Conservation (phyloP, 1,140 invertebrate genomes). For the Harlomillsia oculata region DNA sequence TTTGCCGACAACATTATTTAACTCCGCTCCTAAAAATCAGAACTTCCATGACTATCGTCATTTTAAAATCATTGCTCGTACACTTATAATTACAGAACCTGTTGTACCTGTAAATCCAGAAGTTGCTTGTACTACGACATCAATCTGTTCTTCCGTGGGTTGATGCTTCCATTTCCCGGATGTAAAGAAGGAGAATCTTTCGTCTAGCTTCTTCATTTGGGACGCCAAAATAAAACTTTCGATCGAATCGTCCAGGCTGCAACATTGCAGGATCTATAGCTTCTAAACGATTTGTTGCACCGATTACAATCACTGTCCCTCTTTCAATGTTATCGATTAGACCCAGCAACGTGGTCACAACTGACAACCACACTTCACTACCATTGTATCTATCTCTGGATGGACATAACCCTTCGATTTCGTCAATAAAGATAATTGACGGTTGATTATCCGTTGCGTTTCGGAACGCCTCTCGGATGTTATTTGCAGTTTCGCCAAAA, state of each 20-base stretch:
- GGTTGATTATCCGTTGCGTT: constrained; percentile 37
- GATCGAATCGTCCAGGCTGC: constrained; percentile 35
- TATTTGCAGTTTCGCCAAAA: no score
- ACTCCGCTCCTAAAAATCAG: no score
- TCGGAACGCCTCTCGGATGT: constrained; percentile 49
- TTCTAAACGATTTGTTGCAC: constrained; percentile 40
- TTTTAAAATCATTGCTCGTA: no score
- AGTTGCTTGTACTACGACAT: no score
- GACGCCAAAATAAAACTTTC: neutral
- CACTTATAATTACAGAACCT: no score
- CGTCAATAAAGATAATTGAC: constrained; percentile 36
- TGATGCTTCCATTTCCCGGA: neutral
- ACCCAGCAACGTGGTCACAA: constrained; percentile 38
- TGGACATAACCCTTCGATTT: constrained; percentile 34
- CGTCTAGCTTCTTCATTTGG: neutral
- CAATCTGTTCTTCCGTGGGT: no score
- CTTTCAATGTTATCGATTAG: constrained; percentile 39
- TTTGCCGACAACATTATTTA: no score
- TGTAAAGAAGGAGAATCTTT: neutral
- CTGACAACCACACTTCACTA: neutral
- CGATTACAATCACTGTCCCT: constrained; percentile 33
- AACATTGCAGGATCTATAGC: constrained; percentile 40
- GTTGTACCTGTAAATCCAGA: no score
- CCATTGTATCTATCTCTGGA: neutral
- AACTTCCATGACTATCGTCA: no score